Base-by-base conservation (phyloP, 2,113 vertebrate species). In the Brachirus orientalis region DNA sequence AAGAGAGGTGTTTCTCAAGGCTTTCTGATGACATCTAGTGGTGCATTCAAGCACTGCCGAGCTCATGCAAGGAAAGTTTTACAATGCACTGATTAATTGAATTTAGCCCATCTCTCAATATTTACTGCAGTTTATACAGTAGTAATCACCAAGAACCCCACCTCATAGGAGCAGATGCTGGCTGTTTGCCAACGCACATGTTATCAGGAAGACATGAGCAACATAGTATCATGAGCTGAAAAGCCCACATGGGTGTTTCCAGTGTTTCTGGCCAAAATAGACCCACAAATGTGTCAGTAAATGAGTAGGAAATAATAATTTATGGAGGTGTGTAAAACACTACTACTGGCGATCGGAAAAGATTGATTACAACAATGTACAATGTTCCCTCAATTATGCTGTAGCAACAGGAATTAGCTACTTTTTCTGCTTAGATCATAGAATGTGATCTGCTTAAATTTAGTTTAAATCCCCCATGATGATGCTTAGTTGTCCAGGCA, bases 11-110 rank as follows among this genome's bases (percentile, higher is more conserved):
- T 41, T 55, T 77, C 20, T 45, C 37, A 66, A 81, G 81, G 82
- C 62, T 45, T 84, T 84, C 74, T 84, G 44, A 60, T 84, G 84
- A 83, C 88, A 83, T 69, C 86, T 90, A 86, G 88, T 84, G 88
- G 78, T 2, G 7, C 1, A 8, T 36, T 3, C 2, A 38, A 17
- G 76, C 18, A 72, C 20, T 52, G 73, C 69, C 3, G 7, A 28
- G 20, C 45, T 56, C 47, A 45, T 3, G 17, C 67, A 57, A 77
- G 60, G 67, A 69, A 38, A 0, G 36, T 70, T 67, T 46, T 50
- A 76, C 44, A 57, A 65, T 28, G 44, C 46, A 64, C 17, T 40
- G 50, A 58, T 37, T 7, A 57, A 75, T n/a, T 59, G 37, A 50
- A 46, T 80, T 57, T 53, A 48, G 43, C 40, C 19, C 13, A 17